These are phyloP conservation scores for Drosophila glabriapex DNA, from an alignment of 2,888 invertebrate species.

Conservation along the genomic window DNA sequence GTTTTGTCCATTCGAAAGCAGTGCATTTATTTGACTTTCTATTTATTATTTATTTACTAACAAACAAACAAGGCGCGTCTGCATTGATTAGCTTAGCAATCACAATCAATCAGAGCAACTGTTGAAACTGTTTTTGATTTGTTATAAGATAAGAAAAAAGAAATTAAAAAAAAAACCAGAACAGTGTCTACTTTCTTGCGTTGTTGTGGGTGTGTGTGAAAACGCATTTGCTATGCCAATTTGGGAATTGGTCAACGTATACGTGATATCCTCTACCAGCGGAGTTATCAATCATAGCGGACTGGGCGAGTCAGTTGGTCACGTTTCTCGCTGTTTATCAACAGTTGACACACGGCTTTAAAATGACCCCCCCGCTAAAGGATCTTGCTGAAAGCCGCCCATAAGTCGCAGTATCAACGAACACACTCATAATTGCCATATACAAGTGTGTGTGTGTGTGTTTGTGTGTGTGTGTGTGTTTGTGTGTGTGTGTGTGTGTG, in stretches of 20 bases:
- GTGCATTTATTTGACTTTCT: constrained; percentile 31
- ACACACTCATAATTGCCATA: constrained; percentile 41
- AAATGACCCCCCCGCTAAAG: constrained; percentile 25
- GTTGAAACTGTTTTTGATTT: neutral
- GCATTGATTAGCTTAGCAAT: constrained; percentile 38
- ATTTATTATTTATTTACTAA: constrained; percentile 34
- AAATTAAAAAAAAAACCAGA: constrained; percentile 19
- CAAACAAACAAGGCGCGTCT: constrained; percentile 37
- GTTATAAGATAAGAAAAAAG: constrained; percentile 38
- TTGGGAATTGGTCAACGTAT: constrained; percentile 50
- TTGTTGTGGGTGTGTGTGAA: constrained; percentile 27
- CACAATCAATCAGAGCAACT: neutral
- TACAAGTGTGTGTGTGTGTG: constrained; percentile 29
- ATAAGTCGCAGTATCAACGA: constrained; percentile 26
- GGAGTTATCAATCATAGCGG: constrained; percentile 48
- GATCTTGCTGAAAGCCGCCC: constrained; percentile 19
- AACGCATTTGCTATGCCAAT: constrained; percentile 38
- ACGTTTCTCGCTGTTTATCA: constrained; percentile 56
- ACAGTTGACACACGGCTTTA: constrained; percentile 35
- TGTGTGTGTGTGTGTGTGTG: constrained; percentile 38
- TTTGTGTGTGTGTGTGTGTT: constrained; percentile 30
- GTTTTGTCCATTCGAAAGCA: constrained; percentile 5
- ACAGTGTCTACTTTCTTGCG: neutral
- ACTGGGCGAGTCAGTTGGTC: constrained; percentile 26
- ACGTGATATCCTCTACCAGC: constrained; percentile 41